Evolutionary conservation across 2,888 invertebrate genomes (phyloP).

Genomic region (Macropis europaea): DNA sequence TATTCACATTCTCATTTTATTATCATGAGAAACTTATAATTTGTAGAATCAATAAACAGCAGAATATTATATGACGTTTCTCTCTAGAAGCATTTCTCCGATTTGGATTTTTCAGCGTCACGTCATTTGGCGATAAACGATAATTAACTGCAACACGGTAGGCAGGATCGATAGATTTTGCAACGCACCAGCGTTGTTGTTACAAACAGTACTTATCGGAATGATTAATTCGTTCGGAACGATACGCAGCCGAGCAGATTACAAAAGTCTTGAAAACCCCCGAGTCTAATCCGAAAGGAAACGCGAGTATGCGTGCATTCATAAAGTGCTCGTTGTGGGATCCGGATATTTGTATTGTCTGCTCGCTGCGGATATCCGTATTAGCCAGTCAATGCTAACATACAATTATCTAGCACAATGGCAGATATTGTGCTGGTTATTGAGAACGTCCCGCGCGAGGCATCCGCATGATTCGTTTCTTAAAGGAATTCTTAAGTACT

Average conservation of each 20-base stretch:
- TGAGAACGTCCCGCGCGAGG: conserved; percentile 17
- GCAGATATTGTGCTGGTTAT: conserved; percentile 38
- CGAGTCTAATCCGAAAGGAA: not conserved
- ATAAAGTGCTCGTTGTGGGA: conserved; percentile 2
- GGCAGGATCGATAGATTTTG: not conserved
- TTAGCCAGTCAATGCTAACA: conserved; percentile 48
- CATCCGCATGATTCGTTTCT: conserved; percentile 12
- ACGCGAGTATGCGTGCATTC: not conserved
- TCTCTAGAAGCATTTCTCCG: too few relatives aligned
- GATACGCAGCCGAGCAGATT: not conserved
- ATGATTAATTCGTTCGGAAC: not conserved
- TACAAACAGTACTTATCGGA: not conserved
- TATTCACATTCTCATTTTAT: too few relatives aligned
- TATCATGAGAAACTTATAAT: too few relatives aligned
- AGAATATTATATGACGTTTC: too few relatives aligned
- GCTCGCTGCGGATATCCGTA: conserved; percentile 46
- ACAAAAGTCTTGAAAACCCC: not conserved
- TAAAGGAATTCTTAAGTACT: not conserved
- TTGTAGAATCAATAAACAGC: too few relatives aligned
- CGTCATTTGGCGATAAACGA: not conserved
- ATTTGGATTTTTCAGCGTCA: not conserved
- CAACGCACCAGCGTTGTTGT: not conserved
- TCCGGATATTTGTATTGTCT: conserved; percentile 39
- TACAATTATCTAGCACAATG: conserved; percentile 47
- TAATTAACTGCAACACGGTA: not conserved